Conservation (phyloP, 1,140 invertebrate species). For the Copidosoma floridanum region DNA sequence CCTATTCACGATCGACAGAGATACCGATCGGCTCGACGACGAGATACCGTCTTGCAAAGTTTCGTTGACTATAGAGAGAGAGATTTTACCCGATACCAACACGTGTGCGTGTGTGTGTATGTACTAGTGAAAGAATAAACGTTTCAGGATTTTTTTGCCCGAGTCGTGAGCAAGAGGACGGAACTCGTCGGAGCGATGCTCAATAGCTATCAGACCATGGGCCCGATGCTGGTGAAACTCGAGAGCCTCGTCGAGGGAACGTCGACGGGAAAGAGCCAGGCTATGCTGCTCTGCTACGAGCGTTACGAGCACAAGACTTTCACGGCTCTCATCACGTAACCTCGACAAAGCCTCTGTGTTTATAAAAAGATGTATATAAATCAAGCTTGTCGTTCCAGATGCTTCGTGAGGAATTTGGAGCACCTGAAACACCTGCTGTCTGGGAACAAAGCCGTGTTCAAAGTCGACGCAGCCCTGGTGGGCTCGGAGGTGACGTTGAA, state of each 20-base stretch:
- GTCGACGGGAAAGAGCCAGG: constrained; percentile 61
- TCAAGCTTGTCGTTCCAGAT: constrained; percentile 57
- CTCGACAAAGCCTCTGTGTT: no score
- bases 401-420: constrained; percentile 67
- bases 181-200: constrained; percentile 66
- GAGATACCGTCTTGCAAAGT: constrained; percentile 44
- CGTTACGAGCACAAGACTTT: constrained; percentile 73
- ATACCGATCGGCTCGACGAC: constrained; percentile 31
- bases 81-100: neutral
- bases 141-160: constrained; percentile 61
- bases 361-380: neutral
- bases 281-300: constrained; percentile 69
- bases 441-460: constrained; percentile 66
- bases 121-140: neutral
- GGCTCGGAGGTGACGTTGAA: constrained; percentile 72
- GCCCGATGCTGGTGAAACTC: constrained; percentile 77
- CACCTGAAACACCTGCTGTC: constrained; percentile 66
- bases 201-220: constrained; percentile 70
- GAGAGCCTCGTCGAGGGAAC: constrained; percentile 73
- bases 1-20: constrained; percentile 54
- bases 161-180: constrained; percentile 66
- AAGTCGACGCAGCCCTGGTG: constrained; percentile 72
- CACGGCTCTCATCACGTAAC: constrained; percentile 58
- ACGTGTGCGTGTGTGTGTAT: no score
- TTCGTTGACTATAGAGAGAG: neutral